These are phyloP conservation scores for Drosophila tsacasi DNA, from an alignment of 1,140 invertebrate genomes.

Conservation along the genomic window DNA sequence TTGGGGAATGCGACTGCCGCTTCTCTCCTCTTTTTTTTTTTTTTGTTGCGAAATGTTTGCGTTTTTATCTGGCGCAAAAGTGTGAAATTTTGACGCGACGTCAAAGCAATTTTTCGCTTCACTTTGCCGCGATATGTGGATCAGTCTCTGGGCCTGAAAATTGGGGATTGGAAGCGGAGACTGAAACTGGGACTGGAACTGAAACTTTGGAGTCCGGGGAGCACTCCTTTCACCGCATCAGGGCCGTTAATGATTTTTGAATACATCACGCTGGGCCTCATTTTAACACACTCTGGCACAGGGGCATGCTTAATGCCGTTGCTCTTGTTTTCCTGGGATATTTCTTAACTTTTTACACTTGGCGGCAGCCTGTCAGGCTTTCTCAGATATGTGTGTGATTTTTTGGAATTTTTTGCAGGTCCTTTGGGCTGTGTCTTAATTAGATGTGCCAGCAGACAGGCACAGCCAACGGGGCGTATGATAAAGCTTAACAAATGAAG, in stretches of 20 bases:
- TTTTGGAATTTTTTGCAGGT: conserved; percentile 20
- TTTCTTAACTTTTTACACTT: conserved; percentile 47
- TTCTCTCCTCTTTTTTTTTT: conserved; percentile 12
- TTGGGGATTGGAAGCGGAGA: conserved; percentile 3
- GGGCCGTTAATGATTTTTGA: conserved; percentile 74
- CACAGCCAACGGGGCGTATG: conserved; percentile 16
- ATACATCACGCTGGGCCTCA: conserved; percentile 72
- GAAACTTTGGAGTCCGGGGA: conserved; percentile 8
- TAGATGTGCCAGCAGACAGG: conserved; percentile 63
- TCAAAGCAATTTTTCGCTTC: conserved; percentile 77
- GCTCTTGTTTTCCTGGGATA: conserved; percentile 9
- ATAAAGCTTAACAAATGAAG: conserved; percentile 5
- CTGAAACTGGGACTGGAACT: conserved; percentile 1
- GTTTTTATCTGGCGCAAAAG: conserved; percentile 74
- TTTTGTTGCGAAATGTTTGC: conserved; percentile 37
- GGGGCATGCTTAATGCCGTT: conserved; percentile 12
- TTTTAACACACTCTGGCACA: conserved; percentile 50
- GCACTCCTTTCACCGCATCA: conserved; percentile 44
- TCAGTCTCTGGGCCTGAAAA: conserved; percentile 33
- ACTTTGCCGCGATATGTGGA: conserved; percentile 76
- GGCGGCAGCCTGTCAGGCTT: conserved; percentile 46
- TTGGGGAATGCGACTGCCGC: conserved; percentile 60
- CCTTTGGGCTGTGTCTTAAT: conserved; percentile 64
- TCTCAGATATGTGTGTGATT: conserved; percentile 23
- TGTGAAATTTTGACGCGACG: conserved; percentile 83